These are phyloP conservation scores for Orycteropus afer DNA, from an alignment of 2,113 vertebrate genomes.

Conservation along the genomic window DNA sequence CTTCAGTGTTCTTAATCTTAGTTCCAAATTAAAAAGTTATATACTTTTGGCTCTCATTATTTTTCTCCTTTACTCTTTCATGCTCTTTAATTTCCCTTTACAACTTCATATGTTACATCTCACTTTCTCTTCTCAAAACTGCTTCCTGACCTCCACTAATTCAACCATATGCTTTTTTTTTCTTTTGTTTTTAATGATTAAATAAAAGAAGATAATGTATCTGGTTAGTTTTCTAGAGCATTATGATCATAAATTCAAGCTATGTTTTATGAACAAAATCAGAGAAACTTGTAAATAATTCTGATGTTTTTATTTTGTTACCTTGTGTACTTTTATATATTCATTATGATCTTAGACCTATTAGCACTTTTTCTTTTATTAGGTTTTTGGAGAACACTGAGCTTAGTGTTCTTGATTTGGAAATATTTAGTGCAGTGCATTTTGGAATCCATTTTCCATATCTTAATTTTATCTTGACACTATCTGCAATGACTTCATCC, in stretches of 20 bases:
- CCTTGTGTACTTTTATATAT: neutral
- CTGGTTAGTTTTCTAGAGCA: neutral
- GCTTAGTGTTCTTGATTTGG: slow-evolving; percentile 25
- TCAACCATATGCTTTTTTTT: neutral
- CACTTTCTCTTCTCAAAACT: neutral
- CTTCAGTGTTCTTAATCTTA: neutral
- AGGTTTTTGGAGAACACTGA: slow-evolving; percentile 3
- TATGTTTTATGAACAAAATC: neutral
- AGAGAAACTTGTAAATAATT: neutral
- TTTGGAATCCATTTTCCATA: slow-evolving; percentile 8
- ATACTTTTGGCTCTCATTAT: neutral
- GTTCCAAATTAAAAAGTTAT: neutral
- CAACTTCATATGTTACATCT: neutral
- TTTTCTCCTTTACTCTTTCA: slow-evolving; percentile 17
- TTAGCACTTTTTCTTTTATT: neutral
- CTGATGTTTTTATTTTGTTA: neutral
- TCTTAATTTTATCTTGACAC: neutral
- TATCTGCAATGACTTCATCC: neutral
- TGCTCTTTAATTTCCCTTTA: slow-evolving; percentile 19
- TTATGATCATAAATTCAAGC: neutral
- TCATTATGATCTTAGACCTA: neutral
- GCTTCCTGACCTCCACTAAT: neutral
- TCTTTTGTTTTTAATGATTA: neutral
- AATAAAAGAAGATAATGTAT: neutral
- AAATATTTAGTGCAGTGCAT: neutral